phyloP scores from a whole-genome alignment of 1,140 invertebrate genomes.

The Leptinotarsa lineolata region DNA sequence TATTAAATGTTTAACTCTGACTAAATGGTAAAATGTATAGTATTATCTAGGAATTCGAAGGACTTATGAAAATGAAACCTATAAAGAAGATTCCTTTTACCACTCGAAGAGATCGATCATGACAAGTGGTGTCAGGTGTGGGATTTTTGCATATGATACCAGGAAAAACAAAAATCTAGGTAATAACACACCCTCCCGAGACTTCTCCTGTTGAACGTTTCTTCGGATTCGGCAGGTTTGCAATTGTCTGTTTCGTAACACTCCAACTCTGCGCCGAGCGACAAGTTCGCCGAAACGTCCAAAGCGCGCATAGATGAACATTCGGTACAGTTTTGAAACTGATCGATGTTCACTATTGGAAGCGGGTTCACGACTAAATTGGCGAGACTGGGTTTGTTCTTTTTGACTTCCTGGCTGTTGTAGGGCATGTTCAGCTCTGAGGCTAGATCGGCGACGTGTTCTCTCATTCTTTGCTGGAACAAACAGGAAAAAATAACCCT shows the following conservation, averaged over 20 bases:
- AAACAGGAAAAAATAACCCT: constrained; percentile 10
- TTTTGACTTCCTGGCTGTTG: not conserved
- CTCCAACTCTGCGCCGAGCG: not conserved
- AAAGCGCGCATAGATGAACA: not conserved
- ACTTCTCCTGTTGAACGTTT: not conserved
- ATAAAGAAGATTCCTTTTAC: too few species aligned
- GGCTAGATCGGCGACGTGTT: constrained; percentile 34
- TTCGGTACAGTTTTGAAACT: not conserved
- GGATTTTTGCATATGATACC: too few species aligned
- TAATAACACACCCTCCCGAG: not conserved
- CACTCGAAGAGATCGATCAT: too few species aligned
- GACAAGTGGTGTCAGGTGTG: too few species aligned
- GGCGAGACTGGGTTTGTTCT: not conserved
- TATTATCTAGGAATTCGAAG: too few species aligned
- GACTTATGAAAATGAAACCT: too few species aligned
- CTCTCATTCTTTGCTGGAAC: constrained; percentile 40
- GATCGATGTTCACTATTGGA: not conserved
- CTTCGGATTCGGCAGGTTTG: not conserved
- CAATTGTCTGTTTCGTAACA: not conserved
- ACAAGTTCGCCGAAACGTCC: not conserved
- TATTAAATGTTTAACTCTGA: too few species aligned
- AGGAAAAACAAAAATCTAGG: too few species aligned
- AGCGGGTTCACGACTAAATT: not conserved
- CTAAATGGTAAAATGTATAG: too few species aligned
- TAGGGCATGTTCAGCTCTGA: constrained; percentile 38